These are phyloP conservation scores for Zele albiditarsus DNA, from an alignment of 2,888 invertebrate genomes.

Conservation along the genomic window DNA sequence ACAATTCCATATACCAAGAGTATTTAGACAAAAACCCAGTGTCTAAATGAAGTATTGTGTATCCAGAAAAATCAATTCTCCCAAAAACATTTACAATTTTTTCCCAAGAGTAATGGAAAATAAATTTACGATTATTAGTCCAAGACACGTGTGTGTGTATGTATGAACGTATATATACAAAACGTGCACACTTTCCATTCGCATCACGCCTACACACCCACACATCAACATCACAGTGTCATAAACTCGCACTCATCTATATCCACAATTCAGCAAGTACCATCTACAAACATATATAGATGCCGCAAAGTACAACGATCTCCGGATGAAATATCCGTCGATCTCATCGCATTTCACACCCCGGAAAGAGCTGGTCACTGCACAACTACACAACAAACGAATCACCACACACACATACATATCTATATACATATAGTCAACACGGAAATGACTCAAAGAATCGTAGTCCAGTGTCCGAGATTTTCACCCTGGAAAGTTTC, in stretches of 20 bases:
- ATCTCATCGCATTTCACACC: slow-evolving; percentile 42
- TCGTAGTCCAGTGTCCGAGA: slow-evolving; percentile 11
- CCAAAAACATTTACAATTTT: slow-evolving; percentile 32
- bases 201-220: slow-evolving; percentile 21
- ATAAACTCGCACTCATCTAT: slow-evolving; percentile 22
- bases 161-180: neutral
- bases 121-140: slow-evolving; percentile 43
- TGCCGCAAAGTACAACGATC: slow-evolving; percentile 39
- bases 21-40: neutral
- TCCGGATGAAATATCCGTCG: slow-evolving; percentile 44
- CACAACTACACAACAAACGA: neutral
- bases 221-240: slow-evolving; percentile 20
- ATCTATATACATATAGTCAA: slow-evolving; percentile 5
- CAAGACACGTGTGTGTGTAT: slow-evolving; percentile 27
- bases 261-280: neutral
- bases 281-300: too few relatives aligned
- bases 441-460: slow-evolving; percentile 32
- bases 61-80: neutral
- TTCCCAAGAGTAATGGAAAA: slow-evolving; percentile 37
- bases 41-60: slow-evolving; percentile 5
- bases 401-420: neutral
- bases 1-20: too few relatives aligned
- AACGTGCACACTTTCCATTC: slow-evolving; percentile 21
- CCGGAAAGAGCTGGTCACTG: slow-evolving; percentile 22
- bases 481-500: slow-evolving; percentile 15